A percentile compares a stretch with the other conserved stretches of the same genome.
phyloP scores from a whole-genome alignment of 2,113 vertebrate species.

The Alouatta palliata region DNA sequence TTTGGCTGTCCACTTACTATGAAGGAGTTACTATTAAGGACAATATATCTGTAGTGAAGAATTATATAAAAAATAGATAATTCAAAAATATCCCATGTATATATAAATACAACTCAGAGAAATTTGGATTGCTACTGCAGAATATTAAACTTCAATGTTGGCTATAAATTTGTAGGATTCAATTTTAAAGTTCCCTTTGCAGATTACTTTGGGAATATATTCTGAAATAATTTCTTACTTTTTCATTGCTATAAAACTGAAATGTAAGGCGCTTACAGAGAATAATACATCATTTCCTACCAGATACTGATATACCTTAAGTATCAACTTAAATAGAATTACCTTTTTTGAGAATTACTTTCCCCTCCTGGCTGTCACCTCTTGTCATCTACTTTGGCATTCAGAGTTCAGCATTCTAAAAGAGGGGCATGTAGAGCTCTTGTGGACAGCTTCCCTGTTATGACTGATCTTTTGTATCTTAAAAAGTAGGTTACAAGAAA shows the following conservation, averaged over 20 bases:
- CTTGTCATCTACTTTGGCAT: not conserved
- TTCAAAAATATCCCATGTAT: not conserved
- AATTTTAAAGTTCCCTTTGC: not conserved
- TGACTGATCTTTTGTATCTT: not conserved
- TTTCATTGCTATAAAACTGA: not conserved
- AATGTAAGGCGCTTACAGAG: not conserved
- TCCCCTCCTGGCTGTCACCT: not conserved
- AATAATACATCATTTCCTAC: not conserved
- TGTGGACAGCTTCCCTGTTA: not conserved
- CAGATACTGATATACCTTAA: not conserved
- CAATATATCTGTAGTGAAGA: not conserved
- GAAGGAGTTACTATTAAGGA: not conserved
- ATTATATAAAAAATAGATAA: not conserved
- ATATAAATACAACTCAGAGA: not conserved
- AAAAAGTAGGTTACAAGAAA: not conserved
- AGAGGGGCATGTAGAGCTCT: not conserved
- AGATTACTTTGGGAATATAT: not conserved
- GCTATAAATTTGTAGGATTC: not conserved
- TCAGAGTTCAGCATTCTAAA: not conserved
- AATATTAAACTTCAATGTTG: not conserved
- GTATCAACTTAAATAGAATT: not conserved
- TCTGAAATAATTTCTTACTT: not conserved
- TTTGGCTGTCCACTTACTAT: not conserved
- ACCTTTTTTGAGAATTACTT: not conserved
- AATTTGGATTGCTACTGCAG: conserved; percentile 5